Percentiles rank a stretch among this genome's conserved stretches.
Conservation (phyloP, 2,888 invertebrate species). For the Apotomis capreana region DNA sequence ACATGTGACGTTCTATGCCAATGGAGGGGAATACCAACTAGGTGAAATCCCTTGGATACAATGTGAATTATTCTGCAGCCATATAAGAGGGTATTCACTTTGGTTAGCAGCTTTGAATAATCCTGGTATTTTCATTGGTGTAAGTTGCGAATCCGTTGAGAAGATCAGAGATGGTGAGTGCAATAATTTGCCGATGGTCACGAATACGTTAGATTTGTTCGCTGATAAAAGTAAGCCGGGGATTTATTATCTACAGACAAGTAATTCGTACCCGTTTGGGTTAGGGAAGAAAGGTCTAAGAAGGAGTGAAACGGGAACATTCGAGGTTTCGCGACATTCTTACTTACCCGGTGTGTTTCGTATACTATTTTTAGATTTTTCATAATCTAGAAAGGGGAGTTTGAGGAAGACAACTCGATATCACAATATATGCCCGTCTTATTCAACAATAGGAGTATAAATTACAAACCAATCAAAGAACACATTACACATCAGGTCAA, state of each 20-base stretch:
- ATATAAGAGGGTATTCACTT: constrained; percentile 53
- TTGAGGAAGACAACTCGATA: too few species aligned
- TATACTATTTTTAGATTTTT: too few species aligned
- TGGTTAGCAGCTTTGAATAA: constrained; percentile 59
- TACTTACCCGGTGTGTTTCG: not conserved
- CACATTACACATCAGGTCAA: too few species aligned
- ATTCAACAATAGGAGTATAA: too few species aligned
- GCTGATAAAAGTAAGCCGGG: constrained; percentile 52
- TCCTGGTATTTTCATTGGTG: constrained; percentile 56
- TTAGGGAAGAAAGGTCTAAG: constrained; percentile 59
- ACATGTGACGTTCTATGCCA: constrained; percentile 52
- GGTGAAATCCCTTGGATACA: constrained; percentile 56
- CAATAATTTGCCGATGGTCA: constrained; percentile 55
- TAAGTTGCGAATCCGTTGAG: constrained; percentile 60
- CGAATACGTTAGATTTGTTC: constrained; percentile 51
- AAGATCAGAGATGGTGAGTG: constrained; percentile 58
- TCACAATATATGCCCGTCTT: too few species aligned
- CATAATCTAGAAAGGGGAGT: too few species aligned
- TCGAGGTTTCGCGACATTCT: not conserved
- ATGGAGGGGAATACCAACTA: constrained; percentile 61
- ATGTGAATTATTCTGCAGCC: constrained; percentile 59
- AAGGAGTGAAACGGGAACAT: constrained; percentile 45
- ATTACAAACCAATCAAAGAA: too few species aligned
- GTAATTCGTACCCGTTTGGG: constrained; percentile 51
- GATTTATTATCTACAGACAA: constrained; percentile 54